Evolutionary conservation across 2,888 invertebrate species (phyloP).

Genomic region (Thecocarcelia acutangulata): DNA sequence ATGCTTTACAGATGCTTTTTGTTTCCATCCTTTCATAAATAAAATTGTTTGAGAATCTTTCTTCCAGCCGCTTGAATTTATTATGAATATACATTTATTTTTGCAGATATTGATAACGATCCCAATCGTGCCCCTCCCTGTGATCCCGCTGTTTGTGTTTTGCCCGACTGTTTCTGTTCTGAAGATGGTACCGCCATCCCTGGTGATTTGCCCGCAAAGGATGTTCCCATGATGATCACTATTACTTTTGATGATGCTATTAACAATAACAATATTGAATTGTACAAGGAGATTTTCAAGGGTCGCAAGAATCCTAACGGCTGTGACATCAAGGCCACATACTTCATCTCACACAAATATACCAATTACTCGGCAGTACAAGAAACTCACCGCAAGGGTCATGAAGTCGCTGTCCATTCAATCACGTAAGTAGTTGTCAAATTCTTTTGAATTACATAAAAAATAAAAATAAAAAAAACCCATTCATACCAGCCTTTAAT

Average conservation of each 20-base stretch:
- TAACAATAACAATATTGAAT: constrained; percentile 96
- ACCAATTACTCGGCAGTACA: constrained; percentile 96
- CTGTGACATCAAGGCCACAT: constrained; percentile 95
- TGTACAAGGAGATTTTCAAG: constrained; percentile 96
- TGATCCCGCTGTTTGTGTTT: constrained; percentile 91
- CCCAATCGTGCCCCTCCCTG: constrained; percentile 96
- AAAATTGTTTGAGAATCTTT: not conserved
- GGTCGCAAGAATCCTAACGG: constrained; percentile 96
- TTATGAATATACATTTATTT: too few relatives aligned
- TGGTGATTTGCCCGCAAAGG: constrained; percentile 90
- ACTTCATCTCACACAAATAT: constrained; percentile 96
- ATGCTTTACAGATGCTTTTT: not conserved
- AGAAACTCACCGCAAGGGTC: constrained; percentile 94
- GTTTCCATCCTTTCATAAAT: not conserved
- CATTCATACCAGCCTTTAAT: too few relatives aligned
- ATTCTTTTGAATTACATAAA: not conserved
- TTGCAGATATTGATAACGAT: constrained; percentile 93
- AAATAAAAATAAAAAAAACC: constrained; percentile 10
- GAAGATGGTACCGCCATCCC: constrained; percentile 94
- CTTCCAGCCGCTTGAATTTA: too few relatives aligned
- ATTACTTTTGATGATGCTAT: constrained; percentile 97
- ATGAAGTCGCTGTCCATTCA: constrained; percentile 96
- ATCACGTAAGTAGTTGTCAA: constrained; percentile 88
- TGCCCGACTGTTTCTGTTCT: constrained; percentile 97
- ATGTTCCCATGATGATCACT: constrained; percentile 96